phyloP scores from a whole-genome alignment of 2,888 invertebrate genomes.

The Myopa testacea region DNA sequence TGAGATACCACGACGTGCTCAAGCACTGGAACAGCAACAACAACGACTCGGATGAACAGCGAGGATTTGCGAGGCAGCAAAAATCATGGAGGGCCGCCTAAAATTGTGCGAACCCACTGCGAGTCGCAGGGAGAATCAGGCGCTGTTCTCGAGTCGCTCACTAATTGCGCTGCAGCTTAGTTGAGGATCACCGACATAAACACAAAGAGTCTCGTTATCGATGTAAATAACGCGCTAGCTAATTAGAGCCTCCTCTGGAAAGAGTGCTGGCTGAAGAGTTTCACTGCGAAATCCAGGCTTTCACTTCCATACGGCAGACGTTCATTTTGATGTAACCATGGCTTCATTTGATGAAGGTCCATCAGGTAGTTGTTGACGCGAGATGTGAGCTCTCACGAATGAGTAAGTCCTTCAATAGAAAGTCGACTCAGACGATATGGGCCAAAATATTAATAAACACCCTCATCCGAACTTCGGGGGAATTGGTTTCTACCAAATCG shows the following conservation, averaged over 20 bases:
- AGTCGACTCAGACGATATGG: too few species aligned
- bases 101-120: neutral
- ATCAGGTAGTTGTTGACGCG: too few species aligned
- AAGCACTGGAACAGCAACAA: slow-evolving; percentile 20
- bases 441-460: too few species aligned
- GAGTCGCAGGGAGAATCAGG: neutral
- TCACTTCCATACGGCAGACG: too few species aligned
- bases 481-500: too few species aligned
- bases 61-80: neutral
- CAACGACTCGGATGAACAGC: neutral
- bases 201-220: slow-evolving; percentile 41
- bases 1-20: slow-evolving; percentile 13
- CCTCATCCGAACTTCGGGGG: too few species aligned
- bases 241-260: slow-evolving; percentile 27
- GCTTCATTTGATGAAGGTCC: too few species aligned
- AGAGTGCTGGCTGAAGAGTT: neutral
- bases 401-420: too few species aligned
- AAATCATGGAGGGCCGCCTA: slow-evolving; percentile 29
- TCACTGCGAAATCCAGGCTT: too few species aligned
- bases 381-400: too few species aligned
- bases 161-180: slow-evolving; percentile 38
- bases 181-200: slow-evolving; percentile 41
- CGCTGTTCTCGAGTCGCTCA: slow-evolving; percentile 10
- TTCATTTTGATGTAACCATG: too few species aligned
- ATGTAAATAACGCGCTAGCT: slow-evolving; percentile 35